These are phyloP conservation scores for Euplagia quadripunctaria DNA, from an alignment of 2,888 invertebrate species.

Conservation along the genomic window DNA sequence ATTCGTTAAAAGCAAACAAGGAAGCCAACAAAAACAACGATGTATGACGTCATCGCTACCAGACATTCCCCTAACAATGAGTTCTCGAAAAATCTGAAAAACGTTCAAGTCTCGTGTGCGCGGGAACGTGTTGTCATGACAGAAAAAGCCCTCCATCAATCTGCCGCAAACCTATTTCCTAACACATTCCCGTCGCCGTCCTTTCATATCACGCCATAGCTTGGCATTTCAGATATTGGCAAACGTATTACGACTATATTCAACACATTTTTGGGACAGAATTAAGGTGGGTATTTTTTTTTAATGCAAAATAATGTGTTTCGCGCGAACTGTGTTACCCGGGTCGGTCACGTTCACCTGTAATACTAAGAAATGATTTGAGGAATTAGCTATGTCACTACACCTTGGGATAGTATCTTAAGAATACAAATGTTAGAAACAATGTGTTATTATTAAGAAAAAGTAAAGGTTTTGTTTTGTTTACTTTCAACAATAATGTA, in stretches of 20 bases:
- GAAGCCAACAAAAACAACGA: slow-evolving; percentile 47
- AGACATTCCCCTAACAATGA: slow-evolving; percentile 62
- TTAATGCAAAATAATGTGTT: slow-evolving; percentile 32
- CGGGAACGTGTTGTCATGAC: slow-evolving; percentile 74
- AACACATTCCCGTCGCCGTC: slow-evolving; percentile 67
- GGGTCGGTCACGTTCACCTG: slow-evolving; percentile 26
- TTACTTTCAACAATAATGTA: not conserved
- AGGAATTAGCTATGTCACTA: slow-evolving; percentile 14
- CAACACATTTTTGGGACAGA: slow-evolving; percentile 53
- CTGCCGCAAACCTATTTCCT: slow-evolving; percentile 73
- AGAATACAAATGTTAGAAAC: not conserved
- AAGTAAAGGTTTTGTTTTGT: not conserved
- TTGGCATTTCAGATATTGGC: slow-evolving; percentile 70
- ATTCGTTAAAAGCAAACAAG: slow-evolving; percentile 18
- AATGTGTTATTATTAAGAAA: not conserved
- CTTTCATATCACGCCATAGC: slow-evolving; percentile 70
- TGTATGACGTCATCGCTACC: slow-evolving; percentile 60
- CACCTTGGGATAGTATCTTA: slow-evolving; percentile 2
- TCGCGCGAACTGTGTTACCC: slow-evolving; percentile 20
- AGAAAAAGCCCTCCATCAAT: slow-evolving; percentile 80
- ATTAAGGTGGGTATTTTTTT: slow-evolving; percentile 33
- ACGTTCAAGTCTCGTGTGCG: slow-evolving; percentile 67
- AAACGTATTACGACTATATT: slow-evolving; percentile 67
- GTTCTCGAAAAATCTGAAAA: slow-evolving; percentile 70
- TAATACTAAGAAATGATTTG: slow-evolving; percentile 29